phyloP scores from a whole-genome alignment of 92 coral and sea anemone genomes.

The Virgularia gustaviana region DNA sequence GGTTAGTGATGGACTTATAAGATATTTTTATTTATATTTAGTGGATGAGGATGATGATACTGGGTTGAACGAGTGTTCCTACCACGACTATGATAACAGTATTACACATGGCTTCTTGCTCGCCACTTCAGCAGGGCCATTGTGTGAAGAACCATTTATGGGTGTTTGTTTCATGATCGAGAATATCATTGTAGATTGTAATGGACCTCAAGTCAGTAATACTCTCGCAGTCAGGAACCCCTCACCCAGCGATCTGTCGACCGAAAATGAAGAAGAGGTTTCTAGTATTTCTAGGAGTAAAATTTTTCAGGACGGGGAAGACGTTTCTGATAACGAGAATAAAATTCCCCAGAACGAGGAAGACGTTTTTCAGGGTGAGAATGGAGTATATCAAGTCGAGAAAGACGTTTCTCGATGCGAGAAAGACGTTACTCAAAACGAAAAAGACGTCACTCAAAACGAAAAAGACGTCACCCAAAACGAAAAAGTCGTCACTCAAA shows the following conservation, averaged over 20 bases:
- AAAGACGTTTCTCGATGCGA: neutral
- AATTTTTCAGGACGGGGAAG: too few relatives aligned
- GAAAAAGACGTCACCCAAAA: too few relatives aligned
- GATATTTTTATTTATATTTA: neutral
- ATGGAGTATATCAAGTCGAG: neutral
- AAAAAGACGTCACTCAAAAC: too few relatives aligned
- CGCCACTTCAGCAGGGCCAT: constrained; percentile 83
- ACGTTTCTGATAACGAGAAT: neutral
- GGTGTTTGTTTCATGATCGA: constrained; percentile 91
- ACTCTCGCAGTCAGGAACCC: too few relatives aligned
- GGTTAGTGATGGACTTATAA: neutral
- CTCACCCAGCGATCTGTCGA: neutral
- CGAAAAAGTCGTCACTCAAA: too few relatives aligned
- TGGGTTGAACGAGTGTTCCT: constrained; percentile 37
- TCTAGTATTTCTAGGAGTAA: neutral
- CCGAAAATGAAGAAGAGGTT: neutral
- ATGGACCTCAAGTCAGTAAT: constrained; percentile 8
- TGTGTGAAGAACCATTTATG: constrained; percentile 96
- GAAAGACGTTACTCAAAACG: constrained; percentile 10
- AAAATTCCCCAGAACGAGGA: too few relatives aligned
- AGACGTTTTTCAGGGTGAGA: neutral
- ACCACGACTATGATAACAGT: constrained; percentile 79
- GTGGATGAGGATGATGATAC: neutral
- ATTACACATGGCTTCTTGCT: constrained; percentile 88
- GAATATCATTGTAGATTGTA: constrained; percentile 30